Conservation (phyloP, 1,140 invertebrate genomes). For the Nilaparvata lugens region DNA sequence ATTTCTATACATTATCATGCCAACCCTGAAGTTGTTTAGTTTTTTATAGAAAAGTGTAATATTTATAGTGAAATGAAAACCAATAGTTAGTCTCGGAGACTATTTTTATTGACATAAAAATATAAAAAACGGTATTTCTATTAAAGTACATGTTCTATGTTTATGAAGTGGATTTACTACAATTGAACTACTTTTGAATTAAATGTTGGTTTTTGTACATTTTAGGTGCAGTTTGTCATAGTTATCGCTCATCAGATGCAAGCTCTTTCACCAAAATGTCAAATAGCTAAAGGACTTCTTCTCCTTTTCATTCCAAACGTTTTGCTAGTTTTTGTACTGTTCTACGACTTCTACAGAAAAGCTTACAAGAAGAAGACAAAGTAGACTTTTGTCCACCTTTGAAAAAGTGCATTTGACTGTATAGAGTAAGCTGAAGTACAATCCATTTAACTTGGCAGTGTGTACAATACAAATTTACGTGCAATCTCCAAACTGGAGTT, state of each 20-base stretch:
- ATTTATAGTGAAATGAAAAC: too few relatives aligned
- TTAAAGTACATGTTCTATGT: too few relatives aligned
- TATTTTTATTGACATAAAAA: too few relatives aligned
- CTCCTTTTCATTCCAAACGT: slow-evolving; percentile 51
- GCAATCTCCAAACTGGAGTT: too few relatives aligned
- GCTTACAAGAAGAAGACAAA: slow-evolving; percentile 33
- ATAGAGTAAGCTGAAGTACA: too few relatives aligned
- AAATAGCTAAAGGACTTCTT: slow-evolving; percentile 39
- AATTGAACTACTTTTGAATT: not conserved
- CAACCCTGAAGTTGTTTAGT: too few relatives aligned
- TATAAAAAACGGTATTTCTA: too few relatives aligned
- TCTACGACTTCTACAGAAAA: slow-evolving; percentile 53
- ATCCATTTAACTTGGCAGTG: too few relatives aligned
- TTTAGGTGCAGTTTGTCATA: slow-evolving; percentile 54
- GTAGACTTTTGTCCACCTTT: not conserved
- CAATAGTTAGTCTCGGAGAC: too few relatives aligned
- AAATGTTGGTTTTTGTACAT: slow-evolving; percentile 24
- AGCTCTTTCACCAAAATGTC: slow-evolving; percentile 44
- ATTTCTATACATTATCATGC: too few relatives aligned
- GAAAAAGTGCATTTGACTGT: not conserved
- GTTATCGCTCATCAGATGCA: slow-evolving; percentile 46
- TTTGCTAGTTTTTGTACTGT: slow-evolving; percentile 54
- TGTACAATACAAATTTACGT: not conserved
- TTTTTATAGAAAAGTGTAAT: too few relatives aligned
- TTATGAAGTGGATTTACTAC: too few relatives aligned